These are phyloP conservation scores for Enteromius argenteus DNA, from an alignment of 2,797 vertebrate genomes.

Conservation along the genomic window DNA sequence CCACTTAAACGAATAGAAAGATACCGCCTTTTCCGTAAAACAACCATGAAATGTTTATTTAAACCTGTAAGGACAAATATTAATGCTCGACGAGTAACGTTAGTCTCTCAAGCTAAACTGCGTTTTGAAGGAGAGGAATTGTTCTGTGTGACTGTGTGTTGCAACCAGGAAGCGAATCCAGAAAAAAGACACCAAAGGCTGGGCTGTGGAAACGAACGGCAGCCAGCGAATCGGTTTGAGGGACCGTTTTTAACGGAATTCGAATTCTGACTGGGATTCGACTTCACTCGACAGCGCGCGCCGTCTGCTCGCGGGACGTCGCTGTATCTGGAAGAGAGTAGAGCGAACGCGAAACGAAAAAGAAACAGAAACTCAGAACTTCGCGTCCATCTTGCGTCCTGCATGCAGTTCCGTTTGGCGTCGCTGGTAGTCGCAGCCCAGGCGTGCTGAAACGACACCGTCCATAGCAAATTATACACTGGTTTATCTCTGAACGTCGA, in stretches of 20 bases:
- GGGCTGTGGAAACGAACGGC: conserved; percentile 10
- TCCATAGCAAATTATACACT: neutral
- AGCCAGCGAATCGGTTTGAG: neutral
- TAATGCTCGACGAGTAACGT: neutral
- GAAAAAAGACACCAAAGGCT: conserved; percentile 3
- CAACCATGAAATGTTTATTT: neutral
- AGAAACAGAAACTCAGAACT: conserved; percentile 65
- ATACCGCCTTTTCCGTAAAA: neutral
- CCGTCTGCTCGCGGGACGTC: neutral
- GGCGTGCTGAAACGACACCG: neutral
- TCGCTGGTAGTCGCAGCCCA: conserved; percentile 39
- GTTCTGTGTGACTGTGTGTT: conserved; percentile 48
- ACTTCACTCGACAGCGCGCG: neutral
- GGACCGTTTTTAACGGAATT: neutral
- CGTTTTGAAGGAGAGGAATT: conserved; percentile 18
- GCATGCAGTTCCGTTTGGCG: conserved; percentile 5
- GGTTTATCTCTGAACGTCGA: neutral
- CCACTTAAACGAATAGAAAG: neutral
- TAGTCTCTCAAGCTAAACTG: neutral
- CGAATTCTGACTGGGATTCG: neutral
- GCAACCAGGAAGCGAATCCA: conserved; percentile 61
- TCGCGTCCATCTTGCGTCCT: conserved; percentile 57
- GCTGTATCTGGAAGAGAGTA: neutral
- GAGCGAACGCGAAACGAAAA: conserved; percentile 52
- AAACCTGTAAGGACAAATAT: neutral